Conservation (phyloP, 2,888 invertebrate genomes). For the Dione juno region DNA sequence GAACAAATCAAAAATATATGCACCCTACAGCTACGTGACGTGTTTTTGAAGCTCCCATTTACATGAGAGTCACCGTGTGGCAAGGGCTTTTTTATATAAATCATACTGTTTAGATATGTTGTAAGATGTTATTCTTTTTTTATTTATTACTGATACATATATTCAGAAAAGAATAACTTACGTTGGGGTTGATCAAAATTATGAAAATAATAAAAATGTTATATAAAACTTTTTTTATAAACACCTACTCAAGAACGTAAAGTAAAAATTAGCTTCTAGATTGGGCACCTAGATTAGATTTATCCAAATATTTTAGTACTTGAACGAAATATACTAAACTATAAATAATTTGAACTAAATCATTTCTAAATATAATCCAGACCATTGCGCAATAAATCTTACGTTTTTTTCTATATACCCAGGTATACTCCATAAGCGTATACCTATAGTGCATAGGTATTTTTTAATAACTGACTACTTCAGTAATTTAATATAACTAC, state of each 20-base stretch:
- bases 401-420: too few relatives aligned
- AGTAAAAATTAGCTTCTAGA: background rate
- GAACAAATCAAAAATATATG: slow-evolving; percentile 84
- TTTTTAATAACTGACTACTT: too few relatives aligned
- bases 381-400: background rate
- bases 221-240: background rate
- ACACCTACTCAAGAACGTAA: background rate
- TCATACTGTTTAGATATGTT: slow-evolving; percentile 79
- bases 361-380: background rate
- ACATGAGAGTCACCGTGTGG: slow-evolving; percentile 77
- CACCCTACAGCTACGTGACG: slow-evolving; percentile 81
- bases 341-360: too few relatives aligned
- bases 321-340: too few relatives aligned
- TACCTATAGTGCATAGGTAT: too few relatives aligned
- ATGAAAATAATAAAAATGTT: background rate
- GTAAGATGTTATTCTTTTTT: slow-evolving; percentile 68
- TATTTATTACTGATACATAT: slow-evolving; percentile 39
- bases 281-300: background rate
- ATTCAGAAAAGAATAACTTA: background rate
- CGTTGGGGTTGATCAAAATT: background rate
- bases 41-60: slow-evolving; percentile 72
- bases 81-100: slow-evolving; percentile 81
- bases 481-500: too few relatives aligned
- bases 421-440: too few relatives aligned
- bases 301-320: too few relatives aligned